Percentiles rank a stretch among this genome's conserved stretches.
Evolutionary conservation across 2,797 vertebrate genomes (phyloP).

Genomic region (Gallinago solitaria): DNA sequence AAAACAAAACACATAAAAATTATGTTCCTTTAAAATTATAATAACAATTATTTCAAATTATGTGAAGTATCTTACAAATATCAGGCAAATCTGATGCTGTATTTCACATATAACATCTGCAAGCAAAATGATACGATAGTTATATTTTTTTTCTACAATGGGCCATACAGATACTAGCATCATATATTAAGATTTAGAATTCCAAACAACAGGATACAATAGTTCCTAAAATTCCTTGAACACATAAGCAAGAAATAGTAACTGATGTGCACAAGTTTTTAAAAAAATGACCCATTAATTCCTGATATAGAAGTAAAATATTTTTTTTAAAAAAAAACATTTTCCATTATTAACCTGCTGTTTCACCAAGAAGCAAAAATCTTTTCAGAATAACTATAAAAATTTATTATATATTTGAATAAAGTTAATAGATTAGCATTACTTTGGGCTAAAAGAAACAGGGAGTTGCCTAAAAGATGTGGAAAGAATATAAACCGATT

Average conservation of each 20-base stretch:
- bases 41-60: neutral
- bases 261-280: neutral
- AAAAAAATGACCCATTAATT: neutral
- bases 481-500: neutral
- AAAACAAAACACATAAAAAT: neutral
- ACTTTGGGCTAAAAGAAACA: neutral
- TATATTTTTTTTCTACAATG: neutral
- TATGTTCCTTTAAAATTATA: neutral
- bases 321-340: neutral
- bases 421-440: neutral
- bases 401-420: neutral
- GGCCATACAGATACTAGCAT: neutral
- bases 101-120: neutral
- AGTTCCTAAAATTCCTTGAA: neutral
- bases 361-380: neutral
- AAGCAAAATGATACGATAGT: neutral
- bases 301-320: neutral
- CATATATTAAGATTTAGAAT: neutral
- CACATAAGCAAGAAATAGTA: neutral
- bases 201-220: neutral
- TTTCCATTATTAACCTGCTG: neutral
- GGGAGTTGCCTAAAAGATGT: neutral
- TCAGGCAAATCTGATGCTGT: neutral
- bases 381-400: neutral
- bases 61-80: neutral